These are phyloP conservation scores for Porphyrio hochstetteri DNA, from an alignment of 2,113 vertebrate genomes.

Conservation along the genomic window DNA sequence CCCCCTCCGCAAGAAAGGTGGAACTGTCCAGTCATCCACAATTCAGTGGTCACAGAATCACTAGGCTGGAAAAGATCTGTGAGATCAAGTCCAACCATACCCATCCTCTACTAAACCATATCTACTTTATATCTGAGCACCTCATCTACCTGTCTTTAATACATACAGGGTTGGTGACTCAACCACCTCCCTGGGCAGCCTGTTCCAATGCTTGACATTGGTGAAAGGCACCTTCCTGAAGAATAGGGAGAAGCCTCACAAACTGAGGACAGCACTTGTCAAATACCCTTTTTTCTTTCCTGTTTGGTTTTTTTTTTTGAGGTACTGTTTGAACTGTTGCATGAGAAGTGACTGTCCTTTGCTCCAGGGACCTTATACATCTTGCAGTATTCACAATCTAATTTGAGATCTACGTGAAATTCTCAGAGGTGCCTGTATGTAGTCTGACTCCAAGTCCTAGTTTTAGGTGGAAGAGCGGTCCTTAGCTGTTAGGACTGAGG, in stretches of 20 bases:
- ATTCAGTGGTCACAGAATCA: neutral
- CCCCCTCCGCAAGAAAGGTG: neutral
- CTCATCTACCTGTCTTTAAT: too few relatives aligned
- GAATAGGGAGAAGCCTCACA: neutral
- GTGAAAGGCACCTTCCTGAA: neutral
- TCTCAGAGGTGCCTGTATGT: neutral
- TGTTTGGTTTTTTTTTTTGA: neutral
- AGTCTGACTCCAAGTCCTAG: neutral
- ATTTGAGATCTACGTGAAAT: neutral
- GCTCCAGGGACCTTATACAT: neutral
- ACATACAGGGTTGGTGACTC: too few relatives aligned
- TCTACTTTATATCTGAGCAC: too few relatives aligned
- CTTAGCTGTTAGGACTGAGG: rapidly evolving
- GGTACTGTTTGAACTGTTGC: neutral
- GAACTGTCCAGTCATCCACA: neutral
- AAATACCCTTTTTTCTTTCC: neutral
- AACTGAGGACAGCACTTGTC: neutral
- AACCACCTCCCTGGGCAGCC: too few relatives aligned
- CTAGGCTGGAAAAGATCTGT: too few relatives aligned
- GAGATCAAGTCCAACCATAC: too few relatives aligned
- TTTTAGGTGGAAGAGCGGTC: rapidly evolving
- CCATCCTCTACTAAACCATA: too few relatives aligned
- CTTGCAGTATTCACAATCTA: neutral
- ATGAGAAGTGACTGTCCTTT: neutral
- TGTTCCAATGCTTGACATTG: too few relatives aligned